Conservation (phyloP, 2,113 vertebrate species). For the Pan paniscus region DNA sequence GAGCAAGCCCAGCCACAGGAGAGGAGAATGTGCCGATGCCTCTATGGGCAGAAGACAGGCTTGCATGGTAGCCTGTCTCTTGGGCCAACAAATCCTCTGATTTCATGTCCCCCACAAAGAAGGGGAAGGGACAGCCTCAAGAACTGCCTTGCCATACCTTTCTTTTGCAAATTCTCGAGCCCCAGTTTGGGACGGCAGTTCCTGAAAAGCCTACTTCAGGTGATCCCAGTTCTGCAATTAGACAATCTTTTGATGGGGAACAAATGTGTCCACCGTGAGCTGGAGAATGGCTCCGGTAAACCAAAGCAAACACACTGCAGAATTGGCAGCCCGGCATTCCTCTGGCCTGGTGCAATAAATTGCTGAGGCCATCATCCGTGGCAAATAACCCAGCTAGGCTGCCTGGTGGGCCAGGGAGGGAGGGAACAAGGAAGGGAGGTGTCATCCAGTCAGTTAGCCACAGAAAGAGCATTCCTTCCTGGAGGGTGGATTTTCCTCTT, state of each 20-base stretch:
- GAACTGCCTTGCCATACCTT: background rate
- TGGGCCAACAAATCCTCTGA: background rate
- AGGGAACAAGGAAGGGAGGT: conserved; percentile 72
- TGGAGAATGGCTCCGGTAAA: background rate
- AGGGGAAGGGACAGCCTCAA: background rate
- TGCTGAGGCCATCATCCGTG: conserved; percentile 75
- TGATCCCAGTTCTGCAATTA: background rate
- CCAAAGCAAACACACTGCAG: background rate
- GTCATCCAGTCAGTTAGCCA: conserved; percentile 85
- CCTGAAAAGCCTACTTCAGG: background rate
- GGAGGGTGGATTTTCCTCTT: conserved; percentile 82
- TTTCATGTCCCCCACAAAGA: background rate
- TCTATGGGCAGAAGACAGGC: background rate
- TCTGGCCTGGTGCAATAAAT: conserved; percentile 68
- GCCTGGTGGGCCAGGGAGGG: conserved; percentile 66
- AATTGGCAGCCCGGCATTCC: conserved; percentile 55
- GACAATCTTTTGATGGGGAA: background rate
- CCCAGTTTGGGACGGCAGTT: background rate
- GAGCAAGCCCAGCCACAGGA: background rate
- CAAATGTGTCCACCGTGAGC: background rate
- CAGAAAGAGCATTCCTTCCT: conserved; percentile 84
- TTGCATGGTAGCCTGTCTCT: background rate
- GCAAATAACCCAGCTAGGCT: conserved; percentile 78
- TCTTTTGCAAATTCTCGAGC: background rate
- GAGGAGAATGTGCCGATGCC: background rate